Evolutionary conservation across 2,113 vertebrate species (phyloP).

Genomic region (Antechinus stuartii): DNA sequence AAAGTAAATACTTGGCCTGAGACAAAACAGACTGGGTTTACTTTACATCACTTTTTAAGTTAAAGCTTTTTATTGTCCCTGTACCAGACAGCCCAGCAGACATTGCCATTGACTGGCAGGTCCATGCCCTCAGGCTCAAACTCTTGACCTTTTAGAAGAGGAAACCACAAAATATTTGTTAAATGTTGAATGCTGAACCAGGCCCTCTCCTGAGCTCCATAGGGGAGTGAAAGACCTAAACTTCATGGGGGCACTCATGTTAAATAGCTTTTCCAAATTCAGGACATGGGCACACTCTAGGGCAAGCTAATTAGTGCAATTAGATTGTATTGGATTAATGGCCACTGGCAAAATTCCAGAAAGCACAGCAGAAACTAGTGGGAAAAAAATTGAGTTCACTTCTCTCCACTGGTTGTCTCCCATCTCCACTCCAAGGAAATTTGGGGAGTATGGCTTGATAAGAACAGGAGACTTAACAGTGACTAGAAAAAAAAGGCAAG

Average conservation of each 20-base stretch:
- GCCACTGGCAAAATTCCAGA: neutral
- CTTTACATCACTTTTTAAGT: slow-evolving; percentile 42
- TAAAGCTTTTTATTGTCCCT: neutral
- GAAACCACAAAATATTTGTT: neutral
- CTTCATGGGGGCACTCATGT: neutral
- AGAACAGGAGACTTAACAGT: accelerated
- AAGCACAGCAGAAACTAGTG: neutral
- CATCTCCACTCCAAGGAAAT: neutral
- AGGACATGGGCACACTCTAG: accelerated
- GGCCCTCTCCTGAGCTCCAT: neutral
- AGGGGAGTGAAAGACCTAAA: neutral
- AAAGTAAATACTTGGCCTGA: neutral
- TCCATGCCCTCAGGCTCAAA: slow-evolving; percentile 24
- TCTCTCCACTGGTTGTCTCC: neutral
- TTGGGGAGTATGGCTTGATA: neutral
- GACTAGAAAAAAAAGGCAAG: neutral
- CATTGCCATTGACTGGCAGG: accelerated
- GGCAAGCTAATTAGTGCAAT: neutral
- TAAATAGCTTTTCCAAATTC: accelerated
- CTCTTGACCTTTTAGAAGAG: neutral
- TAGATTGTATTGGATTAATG: slow-evolving; percentile 11
- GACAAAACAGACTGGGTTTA: slow-evolving; percentile 24
- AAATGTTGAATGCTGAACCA: neutral
- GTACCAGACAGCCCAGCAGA: neutral
- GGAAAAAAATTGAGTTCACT: neutral